Percentiles rank a stretch among this genome's conserved stretches.
Conservation (phyloP, 2,888 invertebrate species). For the Brachylomia viminalis region DNA sequence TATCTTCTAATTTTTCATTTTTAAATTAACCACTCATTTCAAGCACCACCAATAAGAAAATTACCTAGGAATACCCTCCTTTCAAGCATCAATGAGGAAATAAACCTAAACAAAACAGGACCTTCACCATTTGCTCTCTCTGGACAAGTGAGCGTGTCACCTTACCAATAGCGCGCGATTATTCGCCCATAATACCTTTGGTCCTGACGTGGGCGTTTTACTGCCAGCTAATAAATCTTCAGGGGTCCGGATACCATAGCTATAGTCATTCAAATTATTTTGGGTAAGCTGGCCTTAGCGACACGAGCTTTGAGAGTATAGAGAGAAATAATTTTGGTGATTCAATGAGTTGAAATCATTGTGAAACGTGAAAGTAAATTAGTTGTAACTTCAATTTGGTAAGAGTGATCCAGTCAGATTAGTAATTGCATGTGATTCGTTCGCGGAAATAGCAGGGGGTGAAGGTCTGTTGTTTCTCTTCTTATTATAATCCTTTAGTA, state of each 20-base stretch:
- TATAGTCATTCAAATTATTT: slow-evolving; percentile 73
- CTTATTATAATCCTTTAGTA: background rate
- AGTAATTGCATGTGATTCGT: too few relatives aligned
- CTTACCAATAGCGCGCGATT: slow-evolving; percentile 28
- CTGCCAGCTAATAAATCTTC: slow-evolving; percentile 68
- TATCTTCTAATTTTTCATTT: background rate
- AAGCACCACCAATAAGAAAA: slow-evolving; percentile 21
- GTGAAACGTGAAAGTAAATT: background rate
- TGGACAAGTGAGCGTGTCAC: slow-evolving; percentile 17
- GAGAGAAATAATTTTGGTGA: background rate
- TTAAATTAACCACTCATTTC: background rate
- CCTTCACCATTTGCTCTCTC: background rate
- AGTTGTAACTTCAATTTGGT: too few relatives aligned
- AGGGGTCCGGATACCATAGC: slow-evolving; percentile 60
- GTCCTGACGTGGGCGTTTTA: slow-evolving; percentile 60
- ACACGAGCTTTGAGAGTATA: slow-evolving; percentile 5
- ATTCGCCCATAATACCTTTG: slow-evolving; percentile 8
- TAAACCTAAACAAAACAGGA: slow-evolving; percentile 3
- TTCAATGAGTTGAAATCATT: background rate
- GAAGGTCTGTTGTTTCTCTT: background rate
- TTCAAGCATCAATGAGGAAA: slow-evolving; percentile 5
- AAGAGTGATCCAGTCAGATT: too few relatives aligned
- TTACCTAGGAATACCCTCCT: background rate
- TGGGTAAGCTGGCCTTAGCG: slow-evolving; percentile 7
- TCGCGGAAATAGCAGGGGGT: too few relatives aligned